Base-by-base conservation (phyloP, 2,888 invertebrate species). In the Scrobipalpa costella region DNA sequence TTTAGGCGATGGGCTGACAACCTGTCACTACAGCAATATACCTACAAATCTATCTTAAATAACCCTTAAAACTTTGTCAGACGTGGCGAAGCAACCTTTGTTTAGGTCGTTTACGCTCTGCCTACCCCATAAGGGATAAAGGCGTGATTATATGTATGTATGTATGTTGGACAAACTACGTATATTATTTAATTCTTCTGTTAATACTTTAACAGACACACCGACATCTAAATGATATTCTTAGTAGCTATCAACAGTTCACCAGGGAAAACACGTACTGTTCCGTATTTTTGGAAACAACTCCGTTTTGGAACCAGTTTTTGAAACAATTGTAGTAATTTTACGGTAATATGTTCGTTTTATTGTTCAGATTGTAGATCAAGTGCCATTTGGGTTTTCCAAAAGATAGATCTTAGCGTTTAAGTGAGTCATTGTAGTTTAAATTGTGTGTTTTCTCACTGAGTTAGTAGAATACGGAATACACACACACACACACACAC, bases 221-320 rank as follows among this genome's bases (percentile, higher is more conserved):
- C 27, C 15, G 7, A 55, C 34, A 55, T 33, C 15, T 34, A 34
- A 1, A 33, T 34, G 13, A 34, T 9, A 34, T 15, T 34, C 7
- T 34, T 55, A 34, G 11, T 57, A 38, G 36, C 34, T 9, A 19
- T 21, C 19, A 6, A 2, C 71, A 60, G 72, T 75, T 74, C 75
- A 72, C 73, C 62, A 69, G 73, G 74, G 74, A 76, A 77, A 73
- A 70, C 71, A 61, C 61, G 57, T 61, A 57, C 19, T 7, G 0
- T 11, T 17, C 19, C 19, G 57, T 19, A 19, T 57, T 52, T 57
- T 33, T 19, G 47, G 36, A 47, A 62, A 66, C 65, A 62, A 63
- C 63, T 66, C 15, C 11, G 44, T 60, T 68, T 67, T 65, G 7
- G 63, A 69, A 69, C 71, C 69, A 63, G 38, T 59, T 63, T 63